These are phyloP conservation scores for Oreochromis aureus DNA, from an alignment of 2,113 vertebrate species.

Conservation along the genomic window DNA sequence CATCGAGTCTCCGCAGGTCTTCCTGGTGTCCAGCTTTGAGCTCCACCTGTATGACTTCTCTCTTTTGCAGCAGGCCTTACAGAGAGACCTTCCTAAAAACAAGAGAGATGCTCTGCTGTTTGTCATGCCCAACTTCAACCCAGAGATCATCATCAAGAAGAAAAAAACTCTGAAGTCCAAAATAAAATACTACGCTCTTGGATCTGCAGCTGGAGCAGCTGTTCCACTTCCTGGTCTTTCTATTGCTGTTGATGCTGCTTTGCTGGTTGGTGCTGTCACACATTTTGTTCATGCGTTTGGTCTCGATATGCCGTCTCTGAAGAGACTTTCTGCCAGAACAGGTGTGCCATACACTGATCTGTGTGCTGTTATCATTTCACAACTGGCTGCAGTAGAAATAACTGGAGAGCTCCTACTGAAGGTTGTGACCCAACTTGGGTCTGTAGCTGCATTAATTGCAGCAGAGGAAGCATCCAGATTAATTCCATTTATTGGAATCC, in stretches of 20 bases:
- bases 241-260: fast-evolving
- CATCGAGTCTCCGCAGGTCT: fast-evolving
- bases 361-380: fast-evolving
- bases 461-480: not conserved
- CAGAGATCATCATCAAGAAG: not conserved
- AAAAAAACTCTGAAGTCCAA: not conserved
- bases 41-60: not conserved
- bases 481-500: not conserved
- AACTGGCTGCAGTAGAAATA: too few species aligned
- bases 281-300: too few species aligned
- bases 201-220: fast-evolving
- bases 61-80: not conserved
- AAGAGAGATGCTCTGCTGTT: not conserved
- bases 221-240: fast-evolving
- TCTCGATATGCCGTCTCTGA: too few species aligned
- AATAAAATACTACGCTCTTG: fast-evolving
- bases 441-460: not conserved
- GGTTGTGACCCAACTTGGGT: fast-evolving
- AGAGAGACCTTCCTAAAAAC: not conserved
- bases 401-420: fast-evolving
- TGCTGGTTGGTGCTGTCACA: fast-evolving
- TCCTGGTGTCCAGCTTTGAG: not conserved
- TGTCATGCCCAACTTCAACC: not conserved
- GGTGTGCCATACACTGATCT: too few species aligned
- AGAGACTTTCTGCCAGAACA: too few species aligned